Conservation (phyloP, 2,797 vertebrate species). For the Helarctos malayanus region DNA sequence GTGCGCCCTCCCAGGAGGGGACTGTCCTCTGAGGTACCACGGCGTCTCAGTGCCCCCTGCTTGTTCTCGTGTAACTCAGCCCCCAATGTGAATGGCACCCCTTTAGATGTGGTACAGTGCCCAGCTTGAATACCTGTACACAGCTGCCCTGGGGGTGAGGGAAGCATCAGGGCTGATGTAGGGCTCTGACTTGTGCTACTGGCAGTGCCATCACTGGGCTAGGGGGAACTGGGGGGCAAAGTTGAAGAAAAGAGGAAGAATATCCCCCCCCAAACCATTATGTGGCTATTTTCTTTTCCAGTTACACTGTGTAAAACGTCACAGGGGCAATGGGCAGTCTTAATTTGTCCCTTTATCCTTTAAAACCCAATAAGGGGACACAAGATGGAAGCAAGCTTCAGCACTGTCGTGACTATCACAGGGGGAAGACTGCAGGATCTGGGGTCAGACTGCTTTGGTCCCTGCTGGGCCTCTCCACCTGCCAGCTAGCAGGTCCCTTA, state of each 20-base stretch:
- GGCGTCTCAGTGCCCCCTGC: neutral
- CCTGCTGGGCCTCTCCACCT: neutral
- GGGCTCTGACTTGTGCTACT: too few species aligned
- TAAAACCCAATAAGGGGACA: neutral
- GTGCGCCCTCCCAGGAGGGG: neutral
- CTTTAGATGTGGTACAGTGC: neutral
- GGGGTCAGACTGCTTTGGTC: neutral
- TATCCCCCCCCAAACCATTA: neutral
- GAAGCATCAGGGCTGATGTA: fast-evolving
- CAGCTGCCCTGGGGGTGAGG: neutral
- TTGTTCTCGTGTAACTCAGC: neutral
- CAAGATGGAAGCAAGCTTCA: neutral
- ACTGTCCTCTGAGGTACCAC: neutral
- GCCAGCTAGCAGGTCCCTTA: neutral
- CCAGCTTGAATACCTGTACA: neutral
- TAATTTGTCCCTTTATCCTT: neutral
- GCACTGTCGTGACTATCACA: neutral
- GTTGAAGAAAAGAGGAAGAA: too few species aligned
- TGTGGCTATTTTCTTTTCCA: neutral
- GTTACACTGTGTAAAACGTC: neutral
- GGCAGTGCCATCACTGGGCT: neutral
- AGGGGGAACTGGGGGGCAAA: neutral
- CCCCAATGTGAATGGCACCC: neutral
- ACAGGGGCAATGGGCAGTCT: neutral
- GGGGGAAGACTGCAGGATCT: neutral